These are phyloP conservation scores for Bradypodion ventrale DNA, from an alignment of 2,797 vertebrate genomes.

Conservation along the genomic window DNA sequence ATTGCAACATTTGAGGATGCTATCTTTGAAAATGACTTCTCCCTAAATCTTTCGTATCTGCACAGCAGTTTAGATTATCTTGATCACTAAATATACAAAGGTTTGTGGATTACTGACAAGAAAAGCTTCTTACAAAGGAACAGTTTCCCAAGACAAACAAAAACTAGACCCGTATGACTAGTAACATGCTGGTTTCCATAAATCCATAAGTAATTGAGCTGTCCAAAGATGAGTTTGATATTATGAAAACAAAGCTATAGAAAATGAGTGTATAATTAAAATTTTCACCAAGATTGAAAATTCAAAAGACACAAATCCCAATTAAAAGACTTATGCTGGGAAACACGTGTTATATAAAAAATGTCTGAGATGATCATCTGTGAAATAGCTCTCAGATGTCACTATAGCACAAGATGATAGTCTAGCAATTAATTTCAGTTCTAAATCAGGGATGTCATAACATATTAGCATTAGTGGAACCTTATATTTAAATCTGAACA, in stretches of 20 bases:
- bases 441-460: background rate
- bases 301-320: background rate
- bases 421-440: background rate
- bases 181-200: background rate
- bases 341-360: background rate
- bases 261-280: background rate
- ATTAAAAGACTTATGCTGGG: background rate
- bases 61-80: slow-evolving; percentile 9
- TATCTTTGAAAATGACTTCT: background rate
- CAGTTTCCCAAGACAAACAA: slow-evolving; percentile 4
- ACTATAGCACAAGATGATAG: background rate
- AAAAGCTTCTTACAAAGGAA: slow-evolving; percentile 18
- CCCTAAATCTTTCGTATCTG: background rate
- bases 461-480: background rate
- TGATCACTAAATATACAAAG: background rate
- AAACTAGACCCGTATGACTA: background rate
- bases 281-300: background rate
- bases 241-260: background rate
- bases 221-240: slow-evolving; percentile 14
- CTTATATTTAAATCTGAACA: background rate
- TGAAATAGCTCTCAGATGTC: background rate
- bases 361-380: background rate
- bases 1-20: slow-evolving; percentile 23
- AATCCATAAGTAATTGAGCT: background rate
- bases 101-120: background rate